A percentile compares a stretch with the other conserved stretches of the same genome.
Evolutionary conservation across 2,113 vertebrate species (phyloP).

Genomic region (Cyanocitta stelleri): DNA sequence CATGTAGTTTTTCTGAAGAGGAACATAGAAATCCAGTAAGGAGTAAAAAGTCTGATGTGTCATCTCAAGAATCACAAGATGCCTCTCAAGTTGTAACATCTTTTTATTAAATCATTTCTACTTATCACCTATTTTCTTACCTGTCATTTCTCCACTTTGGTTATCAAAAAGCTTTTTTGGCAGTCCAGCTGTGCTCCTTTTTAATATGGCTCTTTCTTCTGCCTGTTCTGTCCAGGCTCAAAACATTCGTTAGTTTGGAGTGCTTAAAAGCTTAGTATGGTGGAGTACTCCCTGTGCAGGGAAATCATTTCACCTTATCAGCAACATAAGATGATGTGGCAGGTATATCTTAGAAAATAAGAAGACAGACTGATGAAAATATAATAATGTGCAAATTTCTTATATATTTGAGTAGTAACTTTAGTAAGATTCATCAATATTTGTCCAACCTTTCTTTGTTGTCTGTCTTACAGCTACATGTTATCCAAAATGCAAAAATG

Average conservation of each 20-base stretch:
- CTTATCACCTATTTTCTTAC: background rate
- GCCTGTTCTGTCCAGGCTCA: background rate
- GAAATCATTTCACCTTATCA: background rate
- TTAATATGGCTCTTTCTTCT: background rate
- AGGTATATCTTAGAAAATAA: background rate
- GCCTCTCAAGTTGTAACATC: background rate
- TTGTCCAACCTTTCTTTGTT: background rate
- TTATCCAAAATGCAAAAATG: slow-evolving; percentile 87
- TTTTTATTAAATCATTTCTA: background rate
- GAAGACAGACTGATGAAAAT: background rate
- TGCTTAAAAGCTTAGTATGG: background rate
- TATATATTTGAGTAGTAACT: background rate
- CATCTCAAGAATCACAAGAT: background rate
- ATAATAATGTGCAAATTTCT: background rate
- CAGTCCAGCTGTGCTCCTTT: background rate
- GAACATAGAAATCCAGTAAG: background rate
- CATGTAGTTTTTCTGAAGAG: background rate
- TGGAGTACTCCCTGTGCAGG: background rate
- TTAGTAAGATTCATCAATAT: background rate
- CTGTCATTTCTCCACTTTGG: background rate
- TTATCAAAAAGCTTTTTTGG: background rate
- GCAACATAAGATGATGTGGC: background rate
- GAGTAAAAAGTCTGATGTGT: background rate
- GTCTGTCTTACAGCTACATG: slow-evolving; percentile 59
- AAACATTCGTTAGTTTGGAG: background rate